Evolutionary conservation across 2,888 invertebrate genomes (phyloP).

Genomic region (Amphipoea lucens): DNA sequence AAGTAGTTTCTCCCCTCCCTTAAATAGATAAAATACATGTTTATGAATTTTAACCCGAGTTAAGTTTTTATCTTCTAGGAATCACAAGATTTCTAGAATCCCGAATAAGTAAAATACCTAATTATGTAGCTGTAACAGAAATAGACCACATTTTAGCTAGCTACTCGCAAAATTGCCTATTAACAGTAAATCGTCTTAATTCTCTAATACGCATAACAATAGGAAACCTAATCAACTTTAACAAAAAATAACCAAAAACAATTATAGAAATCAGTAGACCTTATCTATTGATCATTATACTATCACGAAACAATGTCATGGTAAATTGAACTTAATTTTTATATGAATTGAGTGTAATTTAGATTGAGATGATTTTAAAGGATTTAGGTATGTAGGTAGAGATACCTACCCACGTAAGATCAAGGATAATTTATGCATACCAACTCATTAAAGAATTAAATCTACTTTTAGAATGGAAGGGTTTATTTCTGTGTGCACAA

Average conservation of each 20-base stretch:
- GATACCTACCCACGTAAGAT: constrained; percentile 1
- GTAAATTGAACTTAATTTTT: constrained; percentile 5
- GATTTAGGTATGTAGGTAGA: constrained; percentile 5
- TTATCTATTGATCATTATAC: constrained; percentile 50
- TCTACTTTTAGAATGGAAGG: constrained; percentile 48
- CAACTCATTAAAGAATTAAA: constrained; percentile 27
- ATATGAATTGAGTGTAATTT: neutral
- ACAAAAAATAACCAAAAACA: constrained; percentile 55
- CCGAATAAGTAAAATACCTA: neutral
- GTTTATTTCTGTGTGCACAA: constrained; percentile 11
- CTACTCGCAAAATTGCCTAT: constrained; percentile 20
- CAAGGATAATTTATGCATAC: constrained; percentile 38
- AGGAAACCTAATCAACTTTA: constrained; percentile 43
- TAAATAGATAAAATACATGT: too few relatives aligned
- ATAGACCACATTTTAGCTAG: constrained; percentile 10
- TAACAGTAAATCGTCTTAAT: constrained; percentile 43
- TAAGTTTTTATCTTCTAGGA: neutral
- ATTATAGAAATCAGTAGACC: constrained; percentile 62
- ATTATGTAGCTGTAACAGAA: constrained; percentile 16
- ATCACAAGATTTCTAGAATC: neutral
- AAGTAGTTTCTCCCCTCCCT: neutral
- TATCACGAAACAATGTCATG: neutral
- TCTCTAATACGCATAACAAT: constrained; percentile 29
- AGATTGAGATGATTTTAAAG: neutral
- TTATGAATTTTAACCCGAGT: neutral